These are phyloP conservation scores for Oscheius sp. DNA, from an alignment of 2,888 invertebrate genomes.

Conservation along the genomic window DNA sequence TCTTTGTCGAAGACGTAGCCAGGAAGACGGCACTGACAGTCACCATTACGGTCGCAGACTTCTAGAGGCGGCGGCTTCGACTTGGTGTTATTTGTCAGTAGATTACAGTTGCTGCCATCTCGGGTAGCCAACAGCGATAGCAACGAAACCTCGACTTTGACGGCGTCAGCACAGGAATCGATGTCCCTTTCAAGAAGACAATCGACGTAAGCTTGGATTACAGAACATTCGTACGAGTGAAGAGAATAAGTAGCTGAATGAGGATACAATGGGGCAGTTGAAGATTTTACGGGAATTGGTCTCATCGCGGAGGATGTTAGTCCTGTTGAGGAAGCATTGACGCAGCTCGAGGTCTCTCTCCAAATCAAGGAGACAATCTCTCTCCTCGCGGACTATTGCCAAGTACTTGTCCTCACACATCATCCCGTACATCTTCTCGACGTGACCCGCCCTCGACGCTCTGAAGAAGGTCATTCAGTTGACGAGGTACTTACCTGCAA, in stretches of 20 bases:
- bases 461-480: conserved; percentile 32
- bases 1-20: conserved; percentile 59
- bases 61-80: conserved; percentile 49
- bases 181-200: conserved; percentile 51
- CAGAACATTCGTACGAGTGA: conserved; percentile 48
- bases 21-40: conserved; percentile 55
- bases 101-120: conserved; percentile 45
- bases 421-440: conserved; percentile 64
- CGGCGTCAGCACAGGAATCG: conserved; percentile 48
- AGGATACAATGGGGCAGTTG: too few species aligned
- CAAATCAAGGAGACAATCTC: conserved; percentile 55
- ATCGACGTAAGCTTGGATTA: conserved; percentile 55
- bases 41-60: conserved; percentile 56
- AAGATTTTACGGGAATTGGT: conserved; percentile 23
- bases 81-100: conserved; percentile 44
- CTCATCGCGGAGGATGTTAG: conserved; percentile 54
- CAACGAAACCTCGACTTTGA: conserved; percentile 53
- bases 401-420: conserved; percentile 60
- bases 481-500: conserved; percentile 47
- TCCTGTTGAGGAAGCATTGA: conserved; percentile 59
- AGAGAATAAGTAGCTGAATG: neutral
- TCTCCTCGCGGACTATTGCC: conserved; percentile 54
- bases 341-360: conserved; percentile 53
- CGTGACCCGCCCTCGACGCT: conserved; percentile 51
- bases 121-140: conserved; percentile 48